These are phyloP conservation scores for Zapornia atra DNA, from an alignment of 2,113 vertebrate genomes.

Conservation along the genomic window DNA sequence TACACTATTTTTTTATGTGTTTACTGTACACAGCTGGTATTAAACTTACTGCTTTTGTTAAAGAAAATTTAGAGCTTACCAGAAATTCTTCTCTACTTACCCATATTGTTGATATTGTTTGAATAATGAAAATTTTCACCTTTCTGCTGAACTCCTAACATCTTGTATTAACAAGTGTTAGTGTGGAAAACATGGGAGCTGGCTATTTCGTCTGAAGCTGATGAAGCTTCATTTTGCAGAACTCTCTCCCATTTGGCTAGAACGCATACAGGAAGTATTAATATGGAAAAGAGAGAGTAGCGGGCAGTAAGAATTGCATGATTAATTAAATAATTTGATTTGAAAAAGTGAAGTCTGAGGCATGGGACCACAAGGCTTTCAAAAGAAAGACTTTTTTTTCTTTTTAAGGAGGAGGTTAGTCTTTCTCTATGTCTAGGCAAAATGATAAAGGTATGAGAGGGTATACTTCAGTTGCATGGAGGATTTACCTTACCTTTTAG, in stretches of 20 bases:
- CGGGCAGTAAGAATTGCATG: not conserved
- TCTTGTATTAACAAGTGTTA: not conserved
- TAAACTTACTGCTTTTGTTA: not conserved
- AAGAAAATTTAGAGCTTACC: not conserved
- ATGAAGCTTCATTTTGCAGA: not conserved
- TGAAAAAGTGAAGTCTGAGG: not conserved
- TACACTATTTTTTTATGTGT: not conserved
- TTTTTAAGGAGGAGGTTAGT: not conserved
- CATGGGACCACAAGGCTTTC: not conserved
- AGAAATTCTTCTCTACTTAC: not conserved
- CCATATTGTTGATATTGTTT: not conserved
- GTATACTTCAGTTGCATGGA: not conserved
- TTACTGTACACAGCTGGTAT: not conserved
- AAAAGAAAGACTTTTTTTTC: not conserved
- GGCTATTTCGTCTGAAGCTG: not conserved
- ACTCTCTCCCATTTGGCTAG: not conserved
- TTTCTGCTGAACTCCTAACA: not conserved
- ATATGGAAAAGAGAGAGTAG: not conserved
- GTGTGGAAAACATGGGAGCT: not conserved
- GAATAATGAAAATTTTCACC: not conserved
- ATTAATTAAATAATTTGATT: not conserved
- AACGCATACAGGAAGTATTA: not conserved
- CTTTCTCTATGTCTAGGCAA: not conserved
- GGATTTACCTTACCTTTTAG: not conserved
- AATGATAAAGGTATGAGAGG: not conserved